Evolutionary conservation across 2,888 invertebrate species (phyloP), one percentile per base, ranked within the genome.

Genomic region (Eumacrocentrus americanus): DNA sequence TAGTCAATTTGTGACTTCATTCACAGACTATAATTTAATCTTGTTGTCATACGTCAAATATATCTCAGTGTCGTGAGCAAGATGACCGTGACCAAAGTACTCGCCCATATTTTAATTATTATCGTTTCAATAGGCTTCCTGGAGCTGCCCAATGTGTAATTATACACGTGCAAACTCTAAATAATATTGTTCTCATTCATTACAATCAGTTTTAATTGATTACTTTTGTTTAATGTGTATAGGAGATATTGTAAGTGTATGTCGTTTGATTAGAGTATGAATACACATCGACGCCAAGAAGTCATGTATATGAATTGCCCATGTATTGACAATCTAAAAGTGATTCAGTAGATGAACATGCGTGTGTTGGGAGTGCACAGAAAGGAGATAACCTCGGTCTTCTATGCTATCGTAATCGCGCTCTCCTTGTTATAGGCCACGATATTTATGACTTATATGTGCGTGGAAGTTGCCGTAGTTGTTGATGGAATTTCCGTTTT

Each of bases 361-460:
- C n/a, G n/a, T 29, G 29, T 29, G 4, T 9, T 29, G 5, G 4
- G 5, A 29, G 29, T n/a, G 16, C 38, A 5, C 35, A 18, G 11
- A n/a, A n/a, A n/a, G 12, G 7, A 25, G 63, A 63, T 63, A 59
- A 61, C 63, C 63, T 47, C 29, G 22, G 6, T 9, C 29, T 29
- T 9, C 29, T 6, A 29, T 4, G 29, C 29, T 29, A 29, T 29
- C 29, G 29, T 9, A 9, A n/a, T n/a, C n/a, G n/a, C n/a, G n/a
- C n/a, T 29, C 29, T 4, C 5, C 29, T 29, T 29, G 4, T 29
- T 29, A 29, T 29, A 29, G 23, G 25, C 29, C 25, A 48, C 56
- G 34, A 35, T 34, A 3, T 35, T 20, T 40, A 20, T 18, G 16
- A 29, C n/a, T 9, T 29, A 12, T 35, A 11, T 25, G 25, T 25